Base-by-base conservation (phyloP, 2,888 invertebrate species). In the Sisyra nigra region DNA sequence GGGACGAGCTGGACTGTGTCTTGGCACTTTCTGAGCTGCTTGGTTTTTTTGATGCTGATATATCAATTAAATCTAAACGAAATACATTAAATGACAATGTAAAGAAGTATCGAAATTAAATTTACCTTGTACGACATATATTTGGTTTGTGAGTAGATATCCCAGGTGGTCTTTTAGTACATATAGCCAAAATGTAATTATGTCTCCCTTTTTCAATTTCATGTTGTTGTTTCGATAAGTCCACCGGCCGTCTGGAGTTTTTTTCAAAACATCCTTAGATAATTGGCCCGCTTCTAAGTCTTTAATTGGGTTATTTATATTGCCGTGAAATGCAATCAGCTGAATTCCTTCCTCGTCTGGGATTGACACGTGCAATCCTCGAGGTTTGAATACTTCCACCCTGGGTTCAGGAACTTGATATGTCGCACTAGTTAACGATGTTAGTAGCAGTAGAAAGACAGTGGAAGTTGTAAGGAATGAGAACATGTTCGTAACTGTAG, bases 281-380 rank as follows among this genome's bases (percentile, higher is more conserved):
- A 59, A 51, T 24, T 54, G 48, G 2, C 61, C 62, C 2, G 56
- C 54, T 35, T 55, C 57, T 31, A 56, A 44, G 8, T 50, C 50
- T n/a, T 51, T 42, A 51, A 62, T 50, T 19, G 53, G 52, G 44
- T 51, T 49, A 48, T 66, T 66, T 11, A 66, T 46, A 39, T 63
- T 64, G 3, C 59, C 65, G 48, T 67, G 63, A 48, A 67, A 65
- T 1, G 62, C 61, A 48, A 67, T 63, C 41, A 63, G 47, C 40
- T 54, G 49, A 1, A 66, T 47, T 9, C 62, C 66, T 2, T 51
- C 46, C 45, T 54, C 54, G 44, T 65, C 61, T 14, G 62, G 61
- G 47, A 67, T 62, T 34, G 60, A 62, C n/a, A 64, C 55, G 40
- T 57, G 51, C 44, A 66, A 53, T 24, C 24, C 24, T 24, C 24